Evolutionary conservation across 2,888 invertebrate genomes (phyloP).

Genomic region (Andrena hattorfiana): DNA sequence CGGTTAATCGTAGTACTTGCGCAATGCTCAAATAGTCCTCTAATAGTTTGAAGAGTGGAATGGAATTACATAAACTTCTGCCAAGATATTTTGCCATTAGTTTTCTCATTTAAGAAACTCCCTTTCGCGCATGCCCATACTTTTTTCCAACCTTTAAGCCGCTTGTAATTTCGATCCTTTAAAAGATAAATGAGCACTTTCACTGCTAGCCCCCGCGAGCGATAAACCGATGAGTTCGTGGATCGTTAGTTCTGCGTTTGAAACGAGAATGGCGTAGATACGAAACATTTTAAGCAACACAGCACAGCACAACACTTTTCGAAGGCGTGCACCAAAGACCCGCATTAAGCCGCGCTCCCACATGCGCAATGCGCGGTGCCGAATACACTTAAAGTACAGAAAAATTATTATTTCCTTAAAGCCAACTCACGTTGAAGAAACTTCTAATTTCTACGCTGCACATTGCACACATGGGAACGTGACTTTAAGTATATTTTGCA

Average conservation of each 20-base stretch:
- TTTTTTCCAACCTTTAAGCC: background rate
- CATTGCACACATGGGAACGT: background rate
- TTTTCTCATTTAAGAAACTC: background rate
- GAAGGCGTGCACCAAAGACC: too few relatives aligned
- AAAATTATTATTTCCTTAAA: too few relatives aligned
- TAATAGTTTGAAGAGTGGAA: background rate
- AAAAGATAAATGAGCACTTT: conserved; percentile 7
- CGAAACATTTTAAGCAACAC: too few relatives aligned
- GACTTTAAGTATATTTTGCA: background rate
- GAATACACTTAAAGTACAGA: too few relatives aligned
- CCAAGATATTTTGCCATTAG: background rate
- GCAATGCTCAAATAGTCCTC: conserved; percentile 5
- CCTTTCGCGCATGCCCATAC: background rate
- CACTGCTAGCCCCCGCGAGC: conserved; percentile 1
- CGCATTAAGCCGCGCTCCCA: too few relatives aligned
- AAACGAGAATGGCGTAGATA: background rate
- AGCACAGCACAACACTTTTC: too few relatives aligned
- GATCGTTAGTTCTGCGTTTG: background rate
- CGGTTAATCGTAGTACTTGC: background rate
- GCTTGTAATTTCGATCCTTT: background rate
- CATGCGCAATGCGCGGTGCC: too few relatives aligned
- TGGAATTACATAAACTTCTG: conserved; percentile 13
- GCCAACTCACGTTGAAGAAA: too few relatives aligned
- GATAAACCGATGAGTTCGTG: conserved; percentile 9
- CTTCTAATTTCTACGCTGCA: background rate